A percentile compares a stretch with the other conserved stretches of the same genome.
These are phyloP conservation scores for Agonopterix subpropinquella DNA, from an alignment of 2,888 invertebrate genomes.

Conservation along the genomic window DNA sequence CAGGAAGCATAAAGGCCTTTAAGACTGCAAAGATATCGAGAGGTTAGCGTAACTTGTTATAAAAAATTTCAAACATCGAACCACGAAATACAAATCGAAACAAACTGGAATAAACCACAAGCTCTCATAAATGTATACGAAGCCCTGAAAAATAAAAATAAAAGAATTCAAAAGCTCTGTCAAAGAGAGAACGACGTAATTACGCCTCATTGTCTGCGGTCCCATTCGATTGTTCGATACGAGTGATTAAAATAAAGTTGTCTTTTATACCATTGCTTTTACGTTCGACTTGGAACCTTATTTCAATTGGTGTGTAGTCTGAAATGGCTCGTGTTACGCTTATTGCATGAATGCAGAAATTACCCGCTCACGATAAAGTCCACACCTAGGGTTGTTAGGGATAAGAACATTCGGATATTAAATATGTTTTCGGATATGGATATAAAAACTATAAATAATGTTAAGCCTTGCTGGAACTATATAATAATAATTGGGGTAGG, in stretches of 20 bases:
- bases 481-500: too few species aligned
- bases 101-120: too few species aligned
- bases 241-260: slow-evolving; percentile 47
- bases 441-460: too few species aligned
- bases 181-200: slow-evolving; percentile 41
- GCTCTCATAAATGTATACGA: too few species aligned
- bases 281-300: slow-evolving; percentile 7
- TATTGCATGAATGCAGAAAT: slow-evolving; percentile 13
- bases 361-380: slow-evolving; percentile 15
- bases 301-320: not conserved
- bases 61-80: too few species aligned
- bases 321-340: not conserved
- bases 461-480: too few species aligned
- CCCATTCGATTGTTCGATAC: slow-evolving; percentile 43
- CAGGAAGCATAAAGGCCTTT: too few species aligned
- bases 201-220: slow-evolving; percentile 47
- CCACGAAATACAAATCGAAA: too few species aligned
- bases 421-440: too few species aligned
- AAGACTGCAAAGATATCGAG: too few species aligned
- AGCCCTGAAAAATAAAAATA: not conserved
- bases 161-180: slow-evolving; percentile 21
- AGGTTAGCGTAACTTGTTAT: too few species aligned
- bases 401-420: not conserved
- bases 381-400: not conserved
- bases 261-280: slow-evolving; percentile 18